Conservation (phyloP, 1,140 invertebrate species). For the Drosophila punjabiensis region DNA sequence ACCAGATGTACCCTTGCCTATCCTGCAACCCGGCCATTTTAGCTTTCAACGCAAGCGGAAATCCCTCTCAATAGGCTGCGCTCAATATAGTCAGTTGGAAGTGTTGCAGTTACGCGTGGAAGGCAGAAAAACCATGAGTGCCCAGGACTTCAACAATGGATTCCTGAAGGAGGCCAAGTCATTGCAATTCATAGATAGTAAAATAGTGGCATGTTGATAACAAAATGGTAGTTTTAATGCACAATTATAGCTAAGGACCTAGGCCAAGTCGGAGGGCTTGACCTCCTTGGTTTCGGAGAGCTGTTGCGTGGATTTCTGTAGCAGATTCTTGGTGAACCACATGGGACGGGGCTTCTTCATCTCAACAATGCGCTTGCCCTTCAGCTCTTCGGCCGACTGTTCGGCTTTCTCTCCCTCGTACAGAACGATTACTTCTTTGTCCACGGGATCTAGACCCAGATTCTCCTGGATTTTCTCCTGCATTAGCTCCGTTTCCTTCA, state of each 20-base stretch:
- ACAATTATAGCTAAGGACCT: conserved; percentile 51
- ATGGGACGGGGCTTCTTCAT: conserved; percentile 90
- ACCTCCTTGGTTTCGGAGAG: conserved; percentile 89
- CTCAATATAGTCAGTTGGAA: conserved; percentile 87
- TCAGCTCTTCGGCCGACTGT: conserved; percentile 86
- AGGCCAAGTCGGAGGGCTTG: conserved; percentile 90
- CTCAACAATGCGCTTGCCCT: conserved; percentile 90
- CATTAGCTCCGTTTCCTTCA: conserved; percentile 92
- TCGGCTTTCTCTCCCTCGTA: conserved; percentile 92
- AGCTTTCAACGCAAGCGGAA: conserved; percentile 58
- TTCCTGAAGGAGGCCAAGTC: conserved; percentile 86
- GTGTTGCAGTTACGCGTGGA: conserved; percentile 87
- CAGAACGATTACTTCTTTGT: conserved; percentile 93
- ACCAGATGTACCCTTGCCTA: conserved; percentile 18
- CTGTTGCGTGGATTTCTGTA: conserved; percentile 91
- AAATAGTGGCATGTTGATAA: conserved; percentile 55
- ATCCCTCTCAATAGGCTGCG: conserved; percentile 87
- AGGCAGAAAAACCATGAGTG: conserved; percentile 88
- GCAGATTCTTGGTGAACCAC: conserved; percentile 93
- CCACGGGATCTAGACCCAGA: conserved; percentile 90
- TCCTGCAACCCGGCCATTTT: conserved; percentile 50
- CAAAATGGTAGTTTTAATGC: conserved; percentile 45
- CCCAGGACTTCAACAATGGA: conserved; percentile 90
- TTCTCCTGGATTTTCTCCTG: conserved; percentile 90
- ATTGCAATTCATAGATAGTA: conserved; percentile 54